Percentiles rank a stretch among this genome's conserved stretches.
Conservation (phyloP, 64 coral and sea anemone species). For the Pocillopora verrucosa region DNA sequence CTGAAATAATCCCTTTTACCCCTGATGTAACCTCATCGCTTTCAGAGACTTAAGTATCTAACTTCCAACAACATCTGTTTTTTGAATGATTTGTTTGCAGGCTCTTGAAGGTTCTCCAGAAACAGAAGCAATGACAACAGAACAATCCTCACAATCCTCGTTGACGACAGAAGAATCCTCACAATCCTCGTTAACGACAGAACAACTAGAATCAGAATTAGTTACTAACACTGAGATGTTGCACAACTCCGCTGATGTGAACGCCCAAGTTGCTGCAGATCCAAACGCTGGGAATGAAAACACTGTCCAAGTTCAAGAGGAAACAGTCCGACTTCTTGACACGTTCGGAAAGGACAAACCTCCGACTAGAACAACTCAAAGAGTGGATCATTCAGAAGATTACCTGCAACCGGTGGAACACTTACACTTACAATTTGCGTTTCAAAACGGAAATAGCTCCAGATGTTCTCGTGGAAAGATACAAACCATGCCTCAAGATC, state of each 20-base stretch:
- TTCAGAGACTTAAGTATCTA: too few species aligned
- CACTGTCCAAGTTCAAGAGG: neutral
- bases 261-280: neutral
- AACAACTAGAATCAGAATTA: neutral
- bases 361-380: neutral
- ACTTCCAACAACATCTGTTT: too few species aligned
- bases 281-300: neutral
- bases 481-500: neutral
- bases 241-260: neutral
- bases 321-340: neutral
- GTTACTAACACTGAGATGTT: neutral
- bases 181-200: neutral
- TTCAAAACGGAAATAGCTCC: neutral
- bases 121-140: neutral
- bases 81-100: neutral
- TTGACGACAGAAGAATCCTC: neutral
- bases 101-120: neutral
- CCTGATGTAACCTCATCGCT: too few species aligned
- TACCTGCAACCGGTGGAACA: constrained; percentile 17
- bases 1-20: too few species aligned
- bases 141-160: neutral
- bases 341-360: neutral
- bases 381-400: neutral
- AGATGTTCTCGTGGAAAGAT: neutral
- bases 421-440: neutral